Evolutionary conservation across 2,888 invertebrate genomes (phyloP), one percentile per base, ranked within the genome.

Genomic region (Drosophila rellima): DNA sequence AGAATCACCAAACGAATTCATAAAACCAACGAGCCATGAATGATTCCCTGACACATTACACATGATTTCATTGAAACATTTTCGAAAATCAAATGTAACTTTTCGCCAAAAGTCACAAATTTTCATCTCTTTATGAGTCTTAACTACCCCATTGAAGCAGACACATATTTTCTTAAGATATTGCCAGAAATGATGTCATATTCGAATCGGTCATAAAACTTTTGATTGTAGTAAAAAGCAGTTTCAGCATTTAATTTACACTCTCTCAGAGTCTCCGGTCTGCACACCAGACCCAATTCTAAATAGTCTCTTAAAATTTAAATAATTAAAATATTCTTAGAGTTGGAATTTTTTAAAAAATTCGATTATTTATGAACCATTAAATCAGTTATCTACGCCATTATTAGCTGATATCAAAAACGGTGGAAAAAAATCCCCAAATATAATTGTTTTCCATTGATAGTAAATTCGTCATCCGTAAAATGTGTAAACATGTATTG

Each of bases 11-110:
- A 60, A n/a, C n/a, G n/a, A 35, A 6, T 40, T 15, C 55, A 26
- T 44, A 59, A 42, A 33, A 17, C 23, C 47, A 75, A 42, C 65
- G 50, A 60, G 29, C 50, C 74, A 54, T 45, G 37, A 62, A 39
- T 50, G 26, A 18, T 51, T 56, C 47, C 39, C 61, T 52, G 51
- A 51, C 40, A 33, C 37, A 56, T 17, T 2, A 26, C 39, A 39
- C 26, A 52, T 51, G 11, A n/a, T 23, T 1, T 10, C 2, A 44
- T n/a, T 6, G 11, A 37, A 51, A 10, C 7, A 0, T 29, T 37
- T n/a, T 23, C 31, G 7, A 17, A 42, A 15, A 45, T 13, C 10
- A 2, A 18, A 55, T 40, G n/a, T 29, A 18, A 54, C 15, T 13
- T 23, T 10, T 15, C 8, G 26, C 20, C 0, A 20, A 31, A 40